Conservation (phyloP, 2,797 vertebrate genomes). For the Pseudopleuronectes americanus region DNA sequence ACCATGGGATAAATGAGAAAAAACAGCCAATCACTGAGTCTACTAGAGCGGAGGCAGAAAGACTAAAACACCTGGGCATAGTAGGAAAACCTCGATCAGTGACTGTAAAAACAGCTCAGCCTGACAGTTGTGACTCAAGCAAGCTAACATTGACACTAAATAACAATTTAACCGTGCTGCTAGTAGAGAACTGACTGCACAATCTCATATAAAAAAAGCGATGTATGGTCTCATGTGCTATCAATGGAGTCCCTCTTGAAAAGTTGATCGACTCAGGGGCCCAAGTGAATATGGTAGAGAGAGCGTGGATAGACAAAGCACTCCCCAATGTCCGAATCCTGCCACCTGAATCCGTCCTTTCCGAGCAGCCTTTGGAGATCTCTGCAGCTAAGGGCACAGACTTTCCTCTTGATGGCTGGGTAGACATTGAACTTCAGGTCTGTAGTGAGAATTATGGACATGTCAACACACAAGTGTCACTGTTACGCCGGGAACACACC, state of each 20-base stretch:
- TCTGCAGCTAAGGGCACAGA: constrained; percentile 8
- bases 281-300: not conserved
- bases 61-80: too few species aligned
- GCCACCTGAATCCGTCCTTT: not conserved
- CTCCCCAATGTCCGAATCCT: too few species aligned
- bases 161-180: constrained; percentile 36
- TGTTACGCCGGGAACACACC: constrained; percentile 7
- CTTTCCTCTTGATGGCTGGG: constrained; percentile 46
- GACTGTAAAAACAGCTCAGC: not conserved
- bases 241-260: not conserved
- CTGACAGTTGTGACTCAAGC: not conserved
- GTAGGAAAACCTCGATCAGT: not conserved
- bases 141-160: constrained; percentile 5
- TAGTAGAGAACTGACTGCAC: not conserved
- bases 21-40: too few species aligned
- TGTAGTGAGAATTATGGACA: not conserved
- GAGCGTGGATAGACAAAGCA: too few species aligned
- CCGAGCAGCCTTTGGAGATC: not conserved
- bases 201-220: not conserved
- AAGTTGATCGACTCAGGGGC: not conserved
- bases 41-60: too few species aligned
- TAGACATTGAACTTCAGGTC: constrained; percentile 26
- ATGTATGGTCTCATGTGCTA: too few species aligned
- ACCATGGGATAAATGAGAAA: too few species aligned
- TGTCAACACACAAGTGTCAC: constrained; percentile 7